These are phyloP conservation scores for Chrysopilus asiliformis DNA, from an alignment of 2,888 invertebrate species.

Conservation along the genomic window DNA sequence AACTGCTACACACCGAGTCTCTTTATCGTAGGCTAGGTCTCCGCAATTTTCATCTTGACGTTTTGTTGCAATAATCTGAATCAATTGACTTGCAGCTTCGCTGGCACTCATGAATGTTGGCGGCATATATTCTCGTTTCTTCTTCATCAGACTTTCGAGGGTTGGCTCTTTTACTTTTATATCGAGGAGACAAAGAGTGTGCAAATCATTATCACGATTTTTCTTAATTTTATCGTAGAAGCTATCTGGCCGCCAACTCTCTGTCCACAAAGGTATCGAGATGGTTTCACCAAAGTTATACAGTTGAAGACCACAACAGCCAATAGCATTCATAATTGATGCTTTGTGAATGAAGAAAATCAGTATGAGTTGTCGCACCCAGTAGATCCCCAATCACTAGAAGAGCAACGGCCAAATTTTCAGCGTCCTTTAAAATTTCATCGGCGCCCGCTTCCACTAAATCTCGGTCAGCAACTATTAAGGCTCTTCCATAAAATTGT, in stretches of 20 bases:
- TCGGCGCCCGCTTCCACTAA: constrained; percentile 85
- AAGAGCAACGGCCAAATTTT: constrained; percentile 66
- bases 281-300: constrained; percentile 97
- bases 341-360: constrained; percentile 83
- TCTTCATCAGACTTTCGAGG: constrained; percentile 80
- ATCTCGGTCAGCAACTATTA: constrained; percentile 84
- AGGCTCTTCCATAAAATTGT: constrained; percentile 70
- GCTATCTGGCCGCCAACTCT: constrained; percentile 88
- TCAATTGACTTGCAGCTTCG: constrained; percentile 74
- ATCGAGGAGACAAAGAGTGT: constrained; percentile 90
- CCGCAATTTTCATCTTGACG: constrained; percentile 22
- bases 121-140: constrained; percentile 81
- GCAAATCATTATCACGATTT: constrained; percentile 74
- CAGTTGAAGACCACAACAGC: constrained; percentile 86
- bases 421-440: constrained; percentile 63
- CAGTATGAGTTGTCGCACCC: constrained; percentile 31
- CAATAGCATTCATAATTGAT: constrained; percentile 94
- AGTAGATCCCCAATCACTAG: constrained; percentile 97
- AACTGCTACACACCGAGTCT: constrained; percentile 68
- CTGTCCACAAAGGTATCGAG: constrained; percentile 96
- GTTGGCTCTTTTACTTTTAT: constrained; percentile 98
- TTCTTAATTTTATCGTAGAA: constrained; percentile 84
- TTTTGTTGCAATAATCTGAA: constrained; percentile 54
- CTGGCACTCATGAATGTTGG: constrained; percentile 85
- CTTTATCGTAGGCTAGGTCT: constrained; percentile 37